phyloP scores from a whole-genome alignment of 1,140 invertebrate genomes.

The Acyrthosiphon pisum region DNA sequence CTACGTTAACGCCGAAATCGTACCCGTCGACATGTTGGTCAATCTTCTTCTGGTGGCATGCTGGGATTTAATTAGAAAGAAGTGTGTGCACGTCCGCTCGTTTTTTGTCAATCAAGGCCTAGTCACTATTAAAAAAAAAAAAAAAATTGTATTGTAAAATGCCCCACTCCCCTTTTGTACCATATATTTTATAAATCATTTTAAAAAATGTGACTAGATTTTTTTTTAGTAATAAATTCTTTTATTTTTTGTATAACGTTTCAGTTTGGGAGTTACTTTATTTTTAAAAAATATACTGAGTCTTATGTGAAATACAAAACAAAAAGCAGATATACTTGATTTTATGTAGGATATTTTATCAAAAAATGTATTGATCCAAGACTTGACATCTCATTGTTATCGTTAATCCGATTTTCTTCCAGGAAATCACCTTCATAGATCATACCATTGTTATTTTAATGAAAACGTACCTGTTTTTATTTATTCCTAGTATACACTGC shows the following conservation, averaged over 20 bases:
- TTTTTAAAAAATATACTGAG: too few species aligned
- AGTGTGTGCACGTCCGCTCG: constrained; percentile 28
- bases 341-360: too few species aligned
- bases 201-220: too few species aligned
- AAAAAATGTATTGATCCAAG: not conserved
- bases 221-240: too few species aligned
- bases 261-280: too few species aligned
- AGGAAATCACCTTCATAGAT: not conserved
- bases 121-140: not conserved
- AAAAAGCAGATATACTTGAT: not conserved
- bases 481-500: not conserved
- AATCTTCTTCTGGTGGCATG: constrained; percentile 78
- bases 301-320: not conserved
- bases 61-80: constrained; percentile 67
- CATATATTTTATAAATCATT: too few species aligned
- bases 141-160: not conserved
- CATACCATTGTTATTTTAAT: not conserved
- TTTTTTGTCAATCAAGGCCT: not conserved
- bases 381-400: not conserved
- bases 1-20: constrained; percentile 71
- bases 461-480: not conserved
- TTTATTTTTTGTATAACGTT: too few species aligned
- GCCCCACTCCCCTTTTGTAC: too few species aligned
- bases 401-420: not conserved
- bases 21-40: constrained; percentile 80